phyloP scores from a whole-genome alignment of 2,797 vertebrate genomes.

The Poecilia wingei region DNA sequence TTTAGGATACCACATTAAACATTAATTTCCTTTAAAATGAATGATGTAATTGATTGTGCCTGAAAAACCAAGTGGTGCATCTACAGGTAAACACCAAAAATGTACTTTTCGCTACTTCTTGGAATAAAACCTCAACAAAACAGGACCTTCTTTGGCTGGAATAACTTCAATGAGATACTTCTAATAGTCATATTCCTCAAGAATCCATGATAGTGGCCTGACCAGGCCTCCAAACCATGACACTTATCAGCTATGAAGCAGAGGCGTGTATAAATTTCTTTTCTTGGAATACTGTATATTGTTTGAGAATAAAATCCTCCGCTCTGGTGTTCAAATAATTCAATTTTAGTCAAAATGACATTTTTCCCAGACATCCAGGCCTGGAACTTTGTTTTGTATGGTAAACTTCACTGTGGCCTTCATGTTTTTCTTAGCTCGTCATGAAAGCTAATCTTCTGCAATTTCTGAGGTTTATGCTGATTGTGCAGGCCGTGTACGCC shows the following conservation, averaged over 20 bases:
- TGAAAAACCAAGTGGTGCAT: background rate
- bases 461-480: background rate
- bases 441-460: background rate
- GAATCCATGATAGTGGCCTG: background rate
- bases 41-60: background rate
- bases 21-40: background rate
- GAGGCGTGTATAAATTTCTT: background rate
- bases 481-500: background rate
- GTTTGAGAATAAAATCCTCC: background rate
- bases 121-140: too few species aligned
- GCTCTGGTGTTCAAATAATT: background rate
- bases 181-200: background rate
- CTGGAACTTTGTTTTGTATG: background rate
- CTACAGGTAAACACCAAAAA: background rate
- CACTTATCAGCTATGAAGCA: background rate
- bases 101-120: background rate
- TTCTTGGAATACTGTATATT: background rate
- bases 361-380: too few species aligned
- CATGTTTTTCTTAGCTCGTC: background rate
- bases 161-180: background rate
- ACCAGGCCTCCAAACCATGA: background rate
- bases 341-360: background rate
- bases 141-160: background rate
- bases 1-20: background rate
- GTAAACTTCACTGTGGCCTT: background rate